Conservation (phyloP, 1,140 invertebrate species). For the Anagrus nilaparvatae region DNA sequence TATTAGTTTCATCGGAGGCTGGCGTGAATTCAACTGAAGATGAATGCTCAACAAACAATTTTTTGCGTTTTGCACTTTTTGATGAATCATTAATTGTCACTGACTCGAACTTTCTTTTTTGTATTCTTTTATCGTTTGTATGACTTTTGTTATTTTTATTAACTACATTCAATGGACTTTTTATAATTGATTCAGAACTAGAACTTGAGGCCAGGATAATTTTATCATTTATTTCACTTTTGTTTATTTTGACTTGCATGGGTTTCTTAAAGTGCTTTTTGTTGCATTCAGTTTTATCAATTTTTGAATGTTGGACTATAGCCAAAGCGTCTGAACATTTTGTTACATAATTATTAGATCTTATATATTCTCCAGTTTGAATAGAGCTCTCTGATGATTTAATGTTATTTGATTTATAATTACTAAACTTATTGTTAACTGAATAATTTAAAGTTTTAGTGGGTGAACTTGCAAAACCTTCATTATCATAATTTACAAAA, state of each 20-base stretch:
- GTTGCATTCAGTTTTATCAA: not conserved
- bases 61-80: slow-evolving; percentile 17
- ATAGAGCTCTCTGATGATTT: slow-evolving; percentile 22
- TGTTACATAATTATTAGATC: slow-evolving; percentile 27
- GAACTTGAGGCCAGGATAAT: no score
- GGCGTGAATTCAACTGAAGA: slow-evolving; percentile 23
- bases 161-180: not conserved
- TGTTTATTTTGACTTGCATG: not conserved
- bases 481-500: not conserved
- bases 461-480: not conserved
- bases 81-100: no score
- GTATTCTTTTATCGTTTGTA: no score
- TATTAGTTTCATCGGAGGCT: not conserved
- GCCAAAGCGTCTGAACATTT: slow-evolving; percentile 23
- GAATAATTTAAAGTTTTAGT: not conserved
- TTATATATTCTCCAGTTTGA: slow-evolving; percentile 29
- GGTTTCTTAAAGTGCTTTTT: not conserved
- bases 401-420: not conserved
- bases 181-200: slow-evolving; percentile 3
- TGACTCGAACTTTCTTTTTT: no score
- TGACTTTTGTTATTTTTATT: no score
- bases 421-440: not conserved
- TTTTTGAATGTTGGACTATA: slow-evolving; percentile 24
- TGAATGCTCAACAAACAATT: slow-evolving; percentile 23
- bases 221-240: not conserved